phyloP scores from a whole-genome alignment of 92 coral and sea anemone genomes.

The Meandrina meandrites region DNA sequence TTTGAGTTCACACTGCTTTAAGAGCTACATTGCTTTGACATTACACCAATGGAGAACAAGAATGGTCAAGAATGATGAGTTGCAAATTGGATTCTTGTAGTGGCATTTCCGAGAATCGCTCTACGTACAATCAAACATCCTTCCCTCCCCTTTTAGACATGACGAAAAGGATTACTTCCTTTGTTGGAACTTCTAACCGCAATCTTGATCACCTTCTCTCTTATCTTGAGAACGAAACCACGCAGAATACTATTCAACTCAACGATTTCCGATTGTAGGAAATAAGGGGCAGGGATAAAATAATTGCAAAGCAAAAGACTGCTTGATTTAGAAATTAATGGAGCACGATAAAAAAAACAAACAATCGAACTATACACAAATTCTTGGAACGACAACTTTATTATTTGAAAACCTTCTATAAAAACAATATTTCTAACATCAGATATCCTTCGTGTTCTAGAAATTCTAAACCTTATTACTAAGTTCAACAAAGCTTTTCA shows the following conservation, averaged over 20 bases:
- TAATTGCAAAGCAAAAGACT: background rate
- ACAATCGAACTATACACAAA: background rate
- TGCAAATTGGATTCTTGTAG: background rate
- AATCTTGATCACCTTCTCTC: background rate
- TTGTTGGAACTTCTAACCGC: background rate
- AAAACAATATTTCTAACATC: background rate
- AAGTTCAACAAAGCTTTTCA: background rate
- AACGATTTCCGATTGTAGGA: slow-evolving; percentile 1
- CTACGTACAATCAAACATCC: background rate
- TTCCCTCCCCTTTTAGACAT: background rate
- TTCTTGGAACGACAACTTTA: background rate
- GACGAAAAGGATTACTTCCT: background rate
- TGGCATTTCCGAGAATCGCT: slow-evolving; percentile 18
- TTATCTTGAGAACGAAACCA: slow-evolving; percentile 8
- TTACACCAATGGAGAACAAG: background rate
- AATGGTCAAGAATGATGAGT: background rate
- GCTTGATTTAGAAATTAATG: background rate
- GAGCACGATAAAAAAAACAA: background rate
- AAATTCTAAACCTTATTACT: background rate
- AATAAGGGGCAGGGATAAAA: background rate
- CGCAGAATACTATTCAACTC: background rate
- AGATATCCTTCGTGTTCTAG: background rate
- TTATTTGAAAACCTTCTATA: background rate
- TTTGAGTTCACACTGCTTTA: background rate
- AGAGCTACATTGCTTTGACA: background rate